A percentile compares a stretch with the other conserved stretches of the same genome.
phyloP scores from a whole-genome alignment of 2,888 invertebrate genomes.

The Terebella lapidaria region DNA sequence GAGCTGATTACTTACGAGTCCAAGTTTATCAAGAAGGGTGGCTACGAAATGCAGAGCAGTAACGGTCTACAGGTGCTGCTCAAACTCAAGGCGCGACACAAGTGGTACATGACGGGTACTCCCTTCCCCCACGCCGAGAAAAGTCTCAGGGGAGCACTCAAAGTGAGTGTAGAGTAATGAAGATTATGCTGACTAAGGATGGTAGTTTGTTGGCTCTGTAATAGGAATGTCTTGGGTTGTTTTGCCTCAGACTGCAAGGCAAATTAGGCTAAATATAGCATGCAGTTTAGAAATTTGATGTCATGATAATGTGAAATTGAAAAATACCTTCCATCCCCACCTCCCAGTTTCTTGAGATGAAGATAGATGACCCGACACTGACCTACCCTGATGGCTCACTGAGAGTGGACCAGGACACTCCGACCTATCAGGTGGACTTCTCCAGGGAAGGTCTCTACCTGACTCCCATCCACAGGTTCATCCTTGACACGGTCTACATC shows the following conservation, averaged over 20 bases:
- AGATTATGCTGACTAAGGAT: too few relatives aligned
- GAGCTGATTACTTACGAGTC: slow-evolving; percentile 13
- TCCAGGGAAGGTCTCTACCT: background rate
- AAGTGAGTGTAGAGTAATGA: background rate
- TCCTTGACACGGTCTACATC: slow-evolving; percentile 5
- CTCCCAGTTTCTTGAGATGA: slow-evolving; percentile 10
- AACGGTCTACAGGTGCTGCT: slow-evolving; percentile 3
- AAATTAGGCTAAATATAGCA: too few relatives aligned
- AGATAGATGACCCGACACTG: slow-evolving; percentile 9
- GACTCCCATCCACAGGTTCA: slow-evolving; percentile 1
- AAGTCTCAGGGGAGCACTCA: slow-evolving; percentile 11
- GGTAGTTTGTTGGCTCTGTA: too few relatives aligned
- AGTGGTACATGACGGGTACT: slow-evolving; percentile 16
- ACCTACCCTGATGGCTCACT: slow-evolving; percentile 6
- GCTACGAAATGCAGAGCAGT: background rate
- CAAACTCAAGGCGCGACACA: background rate
- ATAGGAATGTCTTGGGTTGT: too few relatives aligned
- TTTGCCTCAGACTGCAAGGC: too few relatives aligned
- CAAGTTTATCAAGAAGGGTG: background rate
- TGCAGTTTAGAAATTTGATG: too few relatives aligned
- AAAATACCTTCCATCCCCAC: too few relatives aligned
- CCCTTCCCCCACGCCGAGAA: slow-evolving; percentile 11
- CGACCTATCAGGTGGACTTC: background rate
- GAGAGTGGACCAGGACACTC: slow-evolving; percentile 4
- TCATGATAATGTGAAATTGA: too few relatives aligned